Evolutionary conservation across 2,113 vertebrate species (phyloP), one percentile per base, ranked within the genome.

Genomic region (Hippotragus niger): DNA sequence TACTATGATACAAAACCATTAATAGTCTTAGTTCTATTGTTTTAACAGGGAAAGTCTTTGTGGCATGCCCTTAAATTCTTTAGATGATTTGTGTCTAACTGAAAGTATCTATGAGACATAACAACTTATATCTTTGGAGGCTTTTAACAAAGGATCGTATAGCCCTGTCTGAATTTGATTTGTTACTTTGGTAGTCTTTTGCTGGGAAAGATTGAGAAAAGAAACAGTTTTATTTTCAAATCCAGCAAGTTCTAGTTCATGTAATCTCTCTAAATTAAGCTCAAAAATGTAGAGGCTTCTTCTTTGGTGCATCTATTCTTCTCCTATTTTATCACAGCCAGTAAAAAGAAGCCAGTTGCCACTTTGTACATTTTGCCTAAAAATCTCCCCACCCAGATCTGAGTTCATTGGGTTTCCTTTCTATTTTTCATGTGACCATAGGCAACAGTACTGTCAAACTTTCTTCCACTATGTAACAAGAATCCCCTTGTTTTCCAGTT

Each of bases 151-250:
- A 87, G 33, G 9, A 33, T 86, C 7, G 29, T 23, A 64, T 2
- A 19, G 47, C 5, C 25, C 60, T n/a, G 12, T 64, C 67, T 81
- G 40, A 33, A 90, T 94, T 94, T 95, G 4, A 74, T 84, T 91
- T 62, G 33, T 96, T 60, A 81, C 43, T 92, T 62, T 85, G 31
- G 84, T 67, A 67, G 40, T 87, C 27, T 94, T 96, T 86, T 62
- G n/a, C 11, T 71, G 15, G 13, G 64, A 96, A n/a, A 96, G 25
- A 94, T 11, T 67, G 10, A 95, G 67, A 91, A 96, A 92, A 94
- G n/a, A 97, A 95, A 92, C 17, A 90, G 43, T 83, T 96, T 84
- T 74, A 64, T 55, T 96, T 76, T 97, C 52, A 96, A 96, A 87
- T 87, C 78, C 60, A 95, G n/a, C 11, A 76, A 91, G 5, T 92